Evolutionary conservation across 2,797 vertebrate species (phyloP).

Genomic region (Clarias laeviceps): DNA sequence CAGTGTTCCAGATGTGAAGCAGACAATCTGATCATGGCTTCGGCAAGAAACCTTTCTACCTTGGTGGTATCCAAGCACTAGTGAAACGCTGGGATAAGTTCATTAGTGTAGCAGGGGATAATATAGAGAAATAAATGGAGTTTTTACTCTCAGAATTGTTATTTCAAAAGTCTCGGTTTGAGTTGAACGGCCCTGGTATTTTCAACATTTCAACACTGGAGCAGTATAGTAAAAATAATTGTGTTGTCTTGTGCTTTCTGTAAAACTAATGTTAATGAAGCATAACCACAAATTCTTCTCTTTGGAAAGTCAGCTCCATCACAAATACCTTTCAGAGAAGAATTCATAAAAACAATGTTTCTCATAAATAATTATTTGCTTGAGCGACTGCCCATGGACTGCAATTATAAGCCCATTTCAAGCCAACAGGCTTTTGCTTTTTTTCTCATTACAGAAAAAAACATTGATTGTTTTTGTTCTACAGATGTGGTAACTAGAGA

Average conservation of each 20-base stretch:
- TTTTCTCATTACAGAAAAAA: slow-evolving; percentile 16
- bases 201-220: neutral
- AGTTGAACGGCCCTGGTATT: neutral
- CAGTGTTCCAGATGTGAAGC: too few relatives aligned
- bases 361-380: neutral
- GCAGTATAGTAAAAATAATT: neutral
- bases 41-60: too few relatives aligned
- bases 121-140: too few relatives aligned
- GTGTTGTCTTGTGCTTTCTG: neutral
- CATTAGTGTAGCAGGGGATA: too few relatives aligned
- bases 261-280: neutral
- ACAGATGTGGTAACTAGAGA: slow-evolving; percentile 15
- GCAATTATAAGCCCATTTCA: neutral
- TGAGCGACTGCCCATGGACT: neutral
- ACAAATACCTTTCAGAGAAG: slow-evolving; percentile 2
- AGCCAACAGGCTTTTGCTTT: neutral
- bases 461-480: neutral
- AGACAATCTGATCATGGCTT: too few relatives aligned
- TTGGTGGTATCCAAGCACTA: too few relatives aligned
- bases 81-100: too few relatives aligned
- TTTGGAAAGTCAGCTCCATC: neutral
- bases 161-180: too few relatives aligned
- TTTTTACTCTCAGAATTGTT: too few relatives aligned
- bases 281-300: neutral
- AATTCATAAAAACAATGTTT: slow-evolving; percentile 1